Percentiles rank a stretch among this genome's conserved stretches.
These are phyloP conservation scores for Drosophila nr. fundita DNA, from an alignment of 2,888 invertebrate species.

Conservation along the genomic window DNA sequence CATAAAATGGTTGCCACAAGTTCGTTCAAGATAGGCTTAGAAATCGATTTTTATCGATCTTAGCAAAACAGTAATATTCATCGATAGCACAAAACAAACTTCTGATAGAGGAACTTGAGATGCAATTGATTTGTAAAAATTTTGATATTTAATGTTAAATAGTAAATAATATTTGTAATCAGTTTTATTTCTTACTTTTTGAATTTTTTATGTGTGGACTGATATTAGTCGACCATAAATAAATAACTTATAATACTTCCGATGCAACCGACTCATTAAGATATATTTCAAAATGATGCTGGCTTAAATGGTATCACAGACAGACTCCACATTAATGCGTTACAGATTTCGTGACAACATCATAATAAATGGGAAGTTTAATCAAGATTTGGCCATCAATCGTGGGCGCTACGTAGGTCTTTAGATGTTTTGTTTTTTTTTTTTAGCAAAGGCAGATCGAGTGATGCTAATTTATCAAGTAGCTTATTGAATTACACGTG, in stretches of 20 bases:
- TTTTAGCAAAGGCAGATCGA: conserved; percentile 1
- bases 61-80: neutral
- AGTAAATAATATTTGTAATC: neutral
- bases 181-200: neutral
- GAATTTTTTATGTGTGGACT: neutral
- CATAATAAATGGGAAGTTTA: conserved; percentile 8
- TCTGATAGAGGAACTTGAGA: neutral
- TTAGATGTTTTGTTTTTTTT: neutral
- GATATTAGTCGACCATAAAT: neutral
- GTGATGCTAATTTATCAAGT: conserved; percentile 21
- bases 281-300: neutral
- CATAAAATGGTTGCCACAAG: neutral
- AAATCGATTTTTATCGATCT: neutral
- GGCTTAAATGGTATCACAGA: neutral
- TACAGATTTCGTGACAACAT: conserved; percentile 2
- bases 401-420: conserved; percentile 36
- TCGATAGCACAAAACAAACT: neutral
- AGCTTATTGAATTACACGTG: conserved; percentile 31
- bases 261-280: neutral
- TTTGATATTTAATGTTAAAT: neutral
- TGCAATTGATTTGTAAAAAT: neutral
- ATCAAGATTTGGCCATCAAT: conserved; percentile 23
- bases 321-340: neutral
- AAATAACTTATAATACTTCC: neutral
- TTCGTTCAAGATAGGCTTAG: neutral